Percentiles rank a stretch among this genome's conserved stretches.
Evolutionary conservation across 2,888 invertebrate species (phyloP).

Genomic region (Aspidapion aeneum): DNA sequence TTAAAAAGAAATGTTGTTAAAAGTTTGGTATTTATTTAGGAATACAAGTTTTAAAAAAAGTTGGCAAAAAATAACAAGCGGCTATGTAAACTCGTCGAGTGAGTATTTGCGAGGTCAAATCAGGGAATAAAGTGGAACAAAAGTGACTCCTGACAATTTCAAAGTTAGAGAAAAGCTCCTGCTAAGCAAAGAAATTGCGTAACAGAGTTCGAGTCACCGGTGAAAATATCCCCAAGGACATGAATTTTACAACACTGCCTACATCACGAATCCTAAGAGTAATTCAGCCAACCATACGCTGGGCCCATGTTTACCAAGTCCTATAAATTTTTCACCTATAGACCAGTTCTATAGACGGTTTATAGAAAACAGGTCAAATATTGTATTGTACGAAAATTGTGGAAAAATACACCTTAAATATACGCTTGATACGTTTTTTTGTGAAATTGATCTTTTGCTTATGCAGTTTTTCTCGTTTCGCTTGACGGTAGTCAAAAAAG

Average conservation of each 20-base stretch:
- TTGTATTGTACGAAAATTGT: background rate
- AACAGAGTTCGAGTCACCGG: background rate
- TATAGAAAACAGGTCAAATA: background rate
- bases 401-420: background rate
- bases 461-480: no score
- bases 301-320: slow-evolving; percentile 19
- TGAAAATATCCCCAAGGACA: slow-evolving; percentile 5
- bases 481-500: no score
- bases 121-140: slow-evolving; percentile 3
- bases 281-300: slow-evolving; percentile 18
- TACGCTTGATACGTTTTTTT: no score
- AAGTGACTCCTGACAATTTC: background rate
- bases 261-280: slow-evolving; percentile 23
- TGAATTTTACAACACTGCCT: slow-evolving; percentile 24
- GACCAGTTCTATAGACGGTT: background rate
- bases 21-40: background rate
- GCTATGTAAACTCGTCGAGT: background rate
- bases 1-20: background rate
- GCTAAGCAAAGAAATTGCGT: background rate
- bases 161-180: background rate
- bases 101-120: slow-evolving; percentile 1
- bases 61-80: background rate
- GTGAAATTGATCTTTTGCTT: no score
- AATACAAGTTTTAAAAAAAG: background rate
- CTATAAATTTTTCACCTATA: slow-evolving; percentile 18